phyloP scores from a whole-genome alignment of 2,113 vertebrate species.

The Oreotragus oreotragus region DNA sequence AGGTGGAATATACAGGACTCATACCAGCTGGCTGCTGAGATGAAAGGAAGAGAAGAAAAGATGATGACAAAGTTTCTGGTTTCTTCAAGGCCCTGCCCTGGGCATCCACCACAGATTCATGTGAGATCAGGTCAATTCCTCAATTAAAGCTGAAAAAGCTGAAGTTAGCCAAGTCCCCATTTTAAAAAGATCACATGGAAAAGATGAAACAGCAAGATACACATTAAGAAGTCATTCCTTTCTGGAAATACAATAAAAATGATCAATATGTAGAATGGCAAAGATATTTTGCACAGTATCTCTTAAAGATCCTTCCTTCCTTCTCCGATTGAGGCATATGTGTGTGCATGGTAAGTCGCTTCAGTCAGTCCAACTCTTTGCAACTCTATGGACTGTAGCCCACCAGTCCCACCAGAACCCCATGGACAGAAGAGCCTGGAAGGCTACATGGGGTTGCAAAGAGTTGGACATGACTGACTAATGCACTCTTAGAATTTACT shows the following conservation, averaged over 20 bases:
- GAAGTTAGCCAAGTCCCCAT: background rate
- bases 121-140: background rate
- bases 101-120: background rate
- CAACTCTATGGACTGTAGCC: background rate
- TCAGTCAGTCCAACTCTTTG: background rate
- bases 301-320: background rate
- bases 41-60: background rate
- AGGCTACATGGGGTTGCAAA: background rate
- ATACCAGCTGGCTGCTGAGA: background rate
- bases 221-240: background rate
- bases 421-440: background rate
- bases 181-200: background rate
- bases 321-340: background rate
- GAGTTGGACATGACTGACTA: background rate
- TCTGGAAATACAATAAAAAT: background rate
- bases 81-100: background rate
- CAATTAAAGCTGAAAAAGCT: background rate
- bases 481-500: background rate
- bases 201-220: background rate
- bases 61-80: background rate
- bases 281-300: background rate
- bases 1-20: background rate
- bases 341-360: background rate
- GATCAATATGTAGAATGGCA: background rate
- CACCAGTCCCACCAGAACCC: background rate